Conservation (phyloP, 2,113 vertebrate genomes). For the Perognathus longimembris region DNA sequence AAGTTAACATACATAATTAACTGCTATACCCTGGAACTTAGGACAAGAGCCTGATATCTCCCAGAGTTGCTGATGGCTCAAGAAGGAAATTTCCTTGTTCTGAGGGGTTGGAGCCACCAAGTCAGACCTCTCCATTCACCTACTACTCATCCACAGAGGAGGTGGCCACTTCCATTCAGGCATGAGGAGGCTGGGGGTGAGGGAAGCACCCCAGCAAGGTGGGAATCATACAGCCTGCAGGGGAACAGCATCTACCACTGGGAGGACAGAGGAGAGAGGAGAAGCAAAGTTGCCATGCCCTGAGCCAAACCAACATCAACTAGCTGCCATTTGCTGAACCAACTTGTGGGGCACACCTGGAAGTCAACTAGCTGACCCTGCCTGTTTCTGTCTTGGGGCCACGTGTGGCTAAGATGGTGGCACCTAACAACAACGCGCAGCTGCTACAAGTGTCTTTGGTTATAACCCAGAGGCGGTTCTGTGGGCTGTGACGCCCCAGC, state of each 20-base stretch:
- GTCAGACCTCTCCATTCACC: not conserved
- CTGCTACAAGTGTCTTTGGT: too few species aligned
- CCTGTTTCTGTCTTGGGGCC: too few species aligned
- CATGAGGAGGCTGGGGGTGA: not conserved
- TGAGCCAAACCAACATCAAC: too few species aligned
- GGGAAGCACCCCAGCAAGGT: not conserved
- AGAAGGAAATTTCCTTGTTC: not conserved
- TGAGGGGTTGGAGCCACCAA: not conserved
- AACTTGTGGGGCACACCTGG: too few species aligned
- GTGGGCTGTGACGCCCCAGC: too few species aligned
- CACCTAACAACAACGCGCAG: too few species aligned
- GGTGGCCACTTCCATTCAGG: not conserved
- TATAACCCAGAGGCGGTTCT: too few species aligned
- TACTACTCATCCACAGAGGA: not conserved
- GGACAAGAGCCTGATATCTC: not conserved
- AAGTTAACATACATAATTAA: not conserved
- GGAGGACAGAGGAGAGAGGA: not conserved
- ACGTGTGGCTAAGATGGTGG: too few species aligned
- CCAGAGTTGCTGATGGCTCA: not conserved
- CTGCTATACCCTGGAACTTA: not conserved
- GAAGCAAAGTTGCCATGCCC: not conserved
- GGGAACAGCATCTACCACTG: not conserved
- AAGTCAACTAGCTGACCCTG: too few species aligned
- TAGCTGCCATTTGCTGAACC: not conserved
- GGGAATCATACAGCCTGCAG: not conserved